A percentile compares a stretch with the other conserved stretches of the same genome.
Evolutionary conservation across 2,113 vertebrate genomes (phyloP).

Genomic region (Opisthocomus hoazin): DNA sequence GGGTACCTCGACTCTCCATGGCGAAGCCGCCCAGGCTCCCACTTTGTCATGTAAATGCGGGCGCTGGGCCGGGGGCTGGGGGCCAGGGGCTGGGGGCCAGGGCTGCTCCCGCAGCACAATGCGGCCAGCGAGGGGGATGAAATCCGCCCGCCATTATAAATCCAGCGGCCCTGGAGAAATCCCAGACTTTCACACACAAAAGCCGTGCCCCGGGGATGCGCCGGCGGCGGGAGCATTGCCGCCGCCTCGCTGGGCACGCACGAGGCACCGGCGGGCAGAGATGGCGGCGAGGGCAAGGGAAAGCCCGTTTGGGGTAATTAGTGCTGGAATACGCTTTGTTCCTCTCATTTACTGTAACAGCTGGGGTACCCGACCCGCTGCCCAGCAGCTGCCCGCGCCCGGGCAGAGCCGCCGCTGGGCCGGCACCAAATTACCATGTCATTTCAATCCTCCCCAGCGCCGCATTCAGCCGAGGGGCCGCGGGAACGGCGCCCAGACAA

Average conservation of each 20-base stretch:
- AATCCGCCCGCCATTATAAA: conserved; percentile 57
- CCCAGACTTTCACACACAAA: conserved; percentile 26
- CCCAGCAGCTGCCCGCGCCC: conserved; percentile 37
- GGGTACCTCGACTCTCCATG: conserved; percentile 66
- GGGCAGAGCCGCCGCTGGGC: neutral
- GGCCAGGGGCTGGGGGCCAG: conserved; percentile 12
- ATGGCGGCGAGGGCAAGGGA: neutral
- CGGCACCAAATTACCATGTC: conserved; percentile 58
- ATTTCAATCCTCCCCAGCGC: conserved; percentile 39
- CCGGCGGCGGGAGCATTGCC: neutral
- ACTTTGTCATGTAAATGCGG: conserved; percentile 73
- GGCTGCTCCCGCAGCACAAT: conserved; percentile 53
- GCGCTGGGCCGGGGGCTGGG: conserved; percentile 16
- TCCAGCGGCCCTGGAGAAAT: conserved; percentile 31
- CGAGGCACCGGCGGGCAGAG: neutral
- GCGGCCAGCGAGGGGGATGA: conserved; percentile 34
- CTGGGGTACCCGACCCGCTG: conserved; percentile 27
- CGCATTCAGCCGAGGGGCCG: conserved; percentile 21
- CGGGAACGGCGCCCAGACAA: conserved; percentile 20
- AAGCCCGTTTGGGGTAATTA: neutral
- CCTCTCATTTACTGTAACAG: conserved; percentile 26
- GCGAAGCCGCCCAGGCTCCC: conserved; percentile 45
- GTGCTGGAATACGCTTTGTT: neutral
- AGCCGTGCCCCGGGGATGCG: neutral
- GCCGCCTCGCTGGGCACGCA: rapidly evolving